Evolutionary conservation across 1,140 invertebrate genomes (phyloP), one percentile per base, ranked within the genome.

Genomic region (Tetramorium alpestre): DNA sequence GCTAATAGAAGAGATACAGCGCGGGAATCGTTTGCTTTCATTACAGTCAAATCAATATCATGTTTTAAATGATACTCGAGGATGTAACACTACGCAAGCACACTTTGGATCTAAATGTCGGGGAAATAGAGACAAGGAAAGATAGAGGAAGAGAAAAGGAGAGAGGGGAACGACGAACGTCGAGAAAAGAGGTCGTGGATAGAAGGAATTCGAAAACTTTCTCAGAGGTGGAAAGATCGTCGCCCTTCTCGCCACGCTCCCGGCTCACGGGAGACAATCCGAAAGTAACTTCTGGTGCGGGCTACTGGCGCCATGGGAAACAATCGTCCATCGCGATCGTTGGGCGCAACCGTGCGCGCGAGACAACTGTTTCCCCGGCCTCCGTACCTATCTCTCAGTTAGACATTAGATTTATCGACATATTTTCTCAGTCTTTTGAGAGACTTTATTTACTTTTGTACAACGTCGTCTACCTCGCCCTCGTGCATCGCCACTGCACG

Each of bases 321-420:
- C 54, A 86, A 88, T 88, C 76, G 76, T 90, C 86, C 72, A 8
- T 16, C 56, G 16, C 18, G 51, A 38, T 64, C 60, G 78, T n/a
- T 44, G 22, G 18, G 28, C 54, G 25, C 64, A 44, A 33, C 4
- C 3, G 72, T 13, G 22, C n/a, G 2, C 3, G 7, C 22, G 18
- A 38, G 89, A 73, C 77, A 88, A 51, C 75, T 77, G 54, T 88
- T 90, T 86, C n/a, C 62, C 89, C 1, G 11, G n/a, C 69, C 33
- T 11, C 28, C 41, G 13, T 51, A 89, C 76, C 91, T 91, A 93
- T 90, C 86, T 91, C 86, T 90, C 86, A 69, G 69, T 72, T 87
- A 92, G 87, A 90, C 88, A 73, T 87, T 92, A 92, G 90, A 93
- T 93, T 93, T 93, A 93, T 93, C 90, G 91, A 91, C 88, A 90